phyloP scores from a whole-genome alignment of 2,888 invertebrate species.

The Catotricha subobsoleta region DNA sequence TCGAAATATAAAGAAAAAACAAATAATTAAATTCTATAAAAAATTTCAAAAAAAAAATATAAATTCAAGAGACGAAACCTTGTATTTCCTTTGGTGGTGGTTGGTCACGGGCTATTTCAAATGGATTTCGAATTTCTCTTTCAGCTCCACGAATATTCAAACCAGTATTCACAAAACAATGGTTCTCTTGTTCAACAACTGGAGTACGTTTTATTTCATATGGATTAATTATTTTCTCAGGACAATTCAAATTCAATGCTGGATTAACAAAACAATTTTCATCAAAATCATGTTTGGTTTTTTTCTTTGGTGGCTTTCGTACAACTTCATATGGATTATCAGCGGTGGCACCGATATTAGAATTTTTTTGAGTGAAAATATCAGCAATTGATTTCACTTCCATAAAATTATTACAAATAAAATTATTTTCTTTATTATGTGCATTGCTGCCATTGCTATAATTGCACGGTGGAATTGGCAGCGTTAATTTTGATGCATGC shows the following conservation, averaged over 20 bases:
- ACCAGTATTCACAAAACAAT: slow-evolving; percentile 25
- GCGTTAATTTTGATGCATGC: no score
- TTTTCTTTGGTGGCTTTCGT: slow-evolving; percentile 26
- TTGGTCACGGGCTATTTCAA: slow-evolving; percentile 22
- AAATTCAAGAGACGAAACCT: not conserved
- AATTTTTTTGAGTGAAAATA: slow-evolving; percentile 12
- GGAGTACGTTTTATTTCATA: slow-evolving; percentile 19
- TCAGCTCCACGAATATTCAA: slow-evolving; percentile 23
- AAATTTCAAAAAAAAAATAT: not conserved
- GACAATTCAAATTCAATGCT: slow-evolving; percentile 25
- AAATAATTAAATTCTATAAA: not conserved
- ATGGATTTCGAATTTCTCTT: slow-evolving; percentile 22
- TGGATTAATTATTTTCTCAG: slow-evolving; percentile 25
- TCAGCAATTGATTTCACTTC: slow-evolving; percentile 26
- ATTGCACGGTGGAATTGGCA: no score
- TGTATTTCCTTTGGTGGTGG: slow-evolving; percentile 5
- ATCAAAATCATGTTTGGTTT: slow-evolving; percentile 17
- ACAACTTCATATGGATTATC: slow-evolving; percentile 26
- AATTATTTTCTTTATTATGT: slow-evolving; percentile 7
- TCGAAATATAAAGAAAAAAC: not conserved
- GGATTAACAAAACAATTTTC: slow-evolving; percentile 26
- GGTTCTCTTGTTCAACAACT: slow-evolving; percentile 7
- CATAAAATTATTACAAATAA: slow-evolving; percentile 14
- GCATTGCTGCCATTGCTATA: not conserved
- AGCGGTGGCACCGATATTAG: not conserved